Percentiles rank a stretch among this genome's conserved stretches.
phyloP scores from a whole-genome alignment of 2,797 vertebrate species.

The Rhadinocentrus ornatus region DNA sequence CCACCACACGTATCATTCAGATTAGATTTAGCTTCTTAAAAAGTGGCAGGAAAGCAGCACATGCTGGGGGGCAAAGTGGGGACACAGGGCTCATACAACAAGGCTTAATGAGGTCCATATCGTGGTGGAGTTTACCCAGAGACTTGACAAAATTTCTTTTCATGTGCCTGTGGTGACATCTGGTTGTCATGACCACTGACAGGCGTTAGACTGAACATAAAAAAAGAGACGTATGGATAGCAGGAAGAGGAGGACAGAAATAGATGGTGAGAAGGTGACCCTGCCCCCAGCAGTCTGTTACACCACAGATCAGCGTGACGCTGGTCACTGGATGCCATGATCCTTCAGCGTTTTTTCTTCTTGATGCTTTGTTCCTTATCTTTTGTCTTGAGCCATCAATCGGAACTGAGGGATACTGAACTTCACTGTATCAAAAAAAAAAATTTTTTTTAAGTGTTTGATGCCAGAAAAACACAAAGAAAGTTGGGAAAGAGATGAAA shows the following conservation, averaged over 20 bases:
- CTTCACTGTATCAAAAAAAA: too few relatives aligned
- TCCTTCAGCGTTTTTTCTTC: slow-evolving; percentile 23
- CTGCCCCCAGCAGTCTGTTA: slow-evolving; percentile 49
- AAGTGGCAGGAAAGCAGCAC: slow-evolving; percentile 36
- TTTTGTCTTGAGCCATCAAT: background rate
- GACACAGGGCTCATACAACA: background rate
- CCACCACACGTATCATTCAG: slow-evolving; percentile 30
- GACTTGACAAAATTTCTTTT: slow-evolving; percentile 5
- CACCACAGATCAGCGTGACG: slow-evolving; percentile 44
- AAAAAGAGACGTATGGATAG: slow-evolving; percentile 27
- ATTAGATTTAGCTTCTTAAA: slow-evolving; percentile 49
- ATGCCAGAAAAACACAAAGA: too few relatives aligned
- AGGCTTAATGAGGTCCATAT: slow-evolving; percentile 16
- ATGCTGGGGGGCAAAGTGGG: slow-evolving; percentile 19
- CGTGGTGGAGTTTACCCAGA: background rate
- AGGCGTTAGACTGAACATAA: slow-evolving; percentile 1
- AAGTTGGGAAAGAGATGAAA: too few relatives aligned
- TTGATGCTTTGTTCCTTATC: slow-evolving; percentile 10
- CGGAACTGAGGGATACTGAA: background rate
- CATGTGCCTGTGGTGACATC: background rate
- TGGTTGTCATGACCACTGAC: slow-evolving; percentile 3
- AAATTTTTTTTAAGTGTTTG: too few relatives aligned
- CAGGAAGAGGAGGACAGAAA: slow-evolving; percentile 36
- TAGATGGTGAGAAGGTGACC: slow-evolving; percentile 62
- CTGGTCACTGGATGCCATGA: slow-evolving; percentile 20